These are phyloP conservation scores for Terrapene triunguis DNA, from an alignment of 2,113 vertebrate genomes.

Conservation along the genomic window DNA sequence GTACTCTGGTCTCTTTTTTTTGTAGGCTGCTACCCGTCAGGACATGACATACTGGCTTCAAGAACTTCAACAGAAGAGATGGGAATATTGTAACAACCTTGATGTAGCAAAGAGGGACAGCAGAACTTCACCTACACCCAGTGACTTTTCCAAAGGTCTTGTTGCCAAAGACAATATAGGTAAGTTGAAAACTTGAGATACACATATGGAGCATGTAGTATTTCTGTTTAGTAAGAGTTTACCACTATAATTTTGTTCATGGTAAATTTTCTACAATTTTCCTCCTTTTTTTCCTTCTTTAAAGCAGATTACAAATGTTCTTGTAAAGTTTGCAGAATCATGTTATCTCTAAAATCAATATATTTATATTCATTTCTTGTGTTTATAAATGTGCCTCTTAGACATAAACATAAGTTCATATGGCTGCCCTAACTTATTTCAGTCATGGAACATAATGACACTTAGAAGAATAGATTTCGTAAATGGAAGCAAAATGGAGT, in stretches of 20 bases:
- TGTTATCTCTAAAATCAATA: not conserved
- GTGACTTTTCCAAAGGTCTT: conserved; percentile 86
- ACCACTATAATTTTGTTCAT: not conserved
- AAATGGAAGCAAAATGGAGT: not conserved
- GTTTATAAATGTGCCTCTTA: not conserved
- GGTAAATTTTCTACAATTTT: not conserved
- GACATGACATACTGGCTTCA: conserved; percentile 97
- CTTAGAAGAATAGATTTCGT: not conserved
- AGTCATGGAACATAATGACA: not conserved
- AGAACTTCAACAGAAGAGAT: conserved; percentile 96
- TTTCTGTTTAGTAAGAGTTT: not conserved
- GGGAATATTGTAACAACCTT: conserved; percentile 91
- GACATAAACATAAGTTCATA: not conserved
- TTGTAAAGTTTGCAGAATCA: not conserved
- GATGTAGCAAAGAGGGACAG: conserved; percentile 84
- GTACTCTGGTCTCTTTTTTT: rapidly evolving
- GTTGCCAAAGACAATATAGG: conserved; percentile 91
- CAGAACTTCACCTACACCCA: conserved; percentile 79
- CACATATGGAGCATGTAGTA: rapidly evolving
- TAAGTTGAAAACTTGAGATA: conserved; percentile 45
- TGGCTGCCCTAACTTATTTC: not conserved
- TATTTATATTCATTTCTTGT: rapidly evolving
- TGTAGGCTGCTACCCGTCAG: conserved; percentile 89
- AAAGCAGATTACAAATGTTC: not conserved
- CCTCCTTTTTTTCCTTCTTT: not conserved